Base-by-base conservation (phyloP, 2,113 vertebrate species). In the Microcebus murinus region DNA sequence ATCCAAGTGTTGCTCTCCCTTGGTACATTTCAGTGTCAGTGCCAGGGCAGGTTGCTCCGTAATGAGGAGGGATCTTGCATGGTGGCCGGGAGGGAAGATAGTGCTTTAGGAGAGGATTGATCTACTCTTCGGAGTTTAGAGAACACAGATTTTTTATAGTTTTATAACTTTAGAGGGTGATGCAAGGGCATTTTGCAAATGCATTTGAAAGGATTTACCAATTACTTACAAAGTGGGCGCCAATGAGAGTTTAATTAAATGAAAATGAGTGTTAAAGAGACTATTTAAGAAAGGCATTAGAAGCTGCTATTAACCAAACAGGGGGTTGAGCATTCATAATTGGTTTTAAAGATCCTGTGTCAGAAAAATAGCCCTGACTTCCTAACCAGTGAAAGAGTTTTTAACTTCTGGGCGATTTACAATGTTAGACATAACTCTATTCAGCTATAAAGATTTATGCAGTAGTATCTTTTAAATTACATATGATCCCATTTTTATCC, bases 121-220 rank as follows among this genome's bases (percentile, higher is more conserved):
- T 55, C 31, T 65, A 15, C 59, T 71, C 1, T 89, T 79, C 89
- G 84, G 79, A 94, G 42, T 55, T 80, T 15, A 34, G 39, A 76
- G 31, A 82, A 50, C 9, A 42, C 29, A 65, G 9, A 34, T 42
- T 74, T 61, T 85, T 55, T 55, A 42, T 45, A 79, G 42, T 59
- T 74, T 92, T 80, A 13, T 91, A 65, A 57, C 68, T 95, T 95
- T 6, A 77, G 36, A 89, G 79, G 23, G 36, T 39, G 15, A 70
- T 82, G 59, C 25, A 7, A 20, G 11, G 42, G 63, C 61, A 76
- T 73, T 93, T 91, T 96, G 34, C 45, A 91, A 91, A 91, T 55
- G 61, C 7, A 65, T 82, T 76, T 94, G 45, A 31, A 87, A 88
- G 50, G 6, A 48, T 91, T 94, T 84, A 71, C 34, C 42, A 57